Evolutionary conservation across 2,888 invertebrate species (phyloP).

Genomic region (Agrochola macilenta): DNA sequence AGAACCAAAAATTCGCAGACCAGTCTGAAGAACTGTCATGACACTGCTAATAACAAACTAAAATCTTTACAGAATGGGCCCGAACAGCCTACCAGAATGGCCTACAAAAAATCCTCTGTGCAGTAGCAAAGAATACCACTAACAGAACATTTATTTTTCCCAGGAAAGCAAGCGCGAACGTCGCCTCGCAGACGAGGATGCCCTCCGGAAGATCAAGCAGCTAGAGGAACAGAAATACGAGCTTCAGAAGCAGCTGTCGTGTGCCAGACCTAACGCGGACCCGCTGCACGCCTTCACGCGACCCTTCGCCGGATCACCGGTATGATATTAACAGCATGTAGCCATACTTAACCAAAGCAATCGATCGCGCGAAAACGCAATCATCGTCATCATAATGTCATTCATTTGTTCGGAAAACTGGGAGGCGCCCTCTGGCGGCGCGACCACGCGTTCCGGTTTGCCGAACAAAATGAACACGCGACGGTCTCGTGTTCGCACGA

Average conservation of each 20-base stretch:
- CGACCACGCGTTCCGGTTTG: not conserved
- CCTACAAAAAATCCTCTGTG: not conserved
- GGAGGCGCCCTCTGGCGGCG: not conserved
- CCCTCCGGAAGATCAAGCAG: slow-evolving; percentile 97
- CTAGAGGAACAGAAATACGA: slow-evolving; percentile 98
- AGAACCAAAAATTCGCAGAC: too few relatives aligned
- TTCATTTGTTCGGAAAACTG: not conserved
- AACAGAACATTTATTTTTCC: not conserved
- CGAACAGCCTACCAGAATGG: not conserved
- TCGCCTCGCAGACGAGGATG: slow-evolving; percentile 98
- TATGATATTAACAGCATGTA: slow-evolving; percentile 62
- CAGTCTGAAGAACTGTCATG: too few relatives aligned
- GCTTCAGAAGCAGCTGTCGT: slow-evolving; percentile 97
- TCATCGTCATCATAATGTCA: too few relatives aligned
- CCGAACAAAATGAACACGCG: not conserved
- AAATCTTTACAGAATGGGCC: not conserved
- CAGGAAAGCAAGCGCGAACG: slow-evolving; percentile 98
- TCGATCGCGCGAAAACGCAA: not conserved
- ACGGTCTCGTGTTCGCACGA: not conserved
- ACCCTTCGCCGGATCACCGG: slow-evolving; percentile 93
- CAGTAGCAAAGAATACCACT: not conserved
- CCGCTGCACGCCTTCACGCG: slow-evolving; percentile 90
- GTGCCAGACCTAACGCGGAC: slow-evolving; percentile 86
- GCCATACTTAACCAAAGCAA: slow-evolving; percentile 4
- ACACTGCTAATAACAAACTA: too few relatives aligned